Evolutionary conservation across 1,140 invertebrate genomes (phyloP).

Genomic region (Adelges cooleyi): DNA sequence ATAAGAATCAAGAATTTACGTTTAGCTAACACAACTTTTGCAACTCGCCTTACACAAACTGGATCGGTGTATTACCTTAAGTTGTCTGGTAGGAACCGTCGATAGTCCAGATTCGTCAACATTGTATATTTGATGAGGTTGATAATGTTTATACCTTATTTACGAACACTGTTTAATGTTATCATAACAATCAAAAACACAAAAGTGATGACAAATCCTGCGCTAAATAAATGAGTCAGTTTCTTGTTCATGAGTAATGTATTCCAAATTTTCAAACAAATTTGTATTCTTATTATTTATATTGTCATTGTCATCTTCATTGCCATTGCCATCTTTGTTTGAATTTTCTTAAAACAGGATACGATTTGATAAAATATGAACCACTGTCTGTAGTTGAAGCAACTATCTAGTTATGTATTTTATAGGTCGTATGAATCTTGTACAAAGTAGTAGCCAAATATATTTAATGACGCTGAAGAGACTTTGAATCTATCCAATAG

Average conservation of each 20-base stretch:
- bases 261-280: background rate
- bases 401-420: conserved; percentile 11
- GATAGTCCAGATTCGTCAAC: no score
- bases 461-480: conserved; percentile 6
- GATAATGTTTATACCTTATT: no score
- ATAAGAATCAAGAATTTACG: background rate
- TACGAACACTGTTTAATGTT: no score
- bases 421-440: conserved; percentile 2
- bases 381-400: background rate
- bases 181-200: no score
- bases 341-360: background rate
- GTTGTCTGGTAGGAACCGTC: no score
- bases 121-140: no score
- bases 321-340: background rate
- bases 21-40: no score
- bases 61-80: no score
- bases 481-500: background rate
- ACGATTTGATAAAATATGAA: conserved; percentile 1
- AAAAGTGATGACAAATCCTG: no score
- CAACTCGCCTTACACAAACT: no score
- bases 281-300: background rate
- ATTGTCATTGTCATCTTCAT: background rate
- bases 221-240: background rate
- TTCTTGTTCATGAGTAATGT: background rate
- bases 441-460: background rate